phyloP scores from a whole-genome alignment of 2,888 invertebrate species.

The Acrobeloides nanus region DNA sequence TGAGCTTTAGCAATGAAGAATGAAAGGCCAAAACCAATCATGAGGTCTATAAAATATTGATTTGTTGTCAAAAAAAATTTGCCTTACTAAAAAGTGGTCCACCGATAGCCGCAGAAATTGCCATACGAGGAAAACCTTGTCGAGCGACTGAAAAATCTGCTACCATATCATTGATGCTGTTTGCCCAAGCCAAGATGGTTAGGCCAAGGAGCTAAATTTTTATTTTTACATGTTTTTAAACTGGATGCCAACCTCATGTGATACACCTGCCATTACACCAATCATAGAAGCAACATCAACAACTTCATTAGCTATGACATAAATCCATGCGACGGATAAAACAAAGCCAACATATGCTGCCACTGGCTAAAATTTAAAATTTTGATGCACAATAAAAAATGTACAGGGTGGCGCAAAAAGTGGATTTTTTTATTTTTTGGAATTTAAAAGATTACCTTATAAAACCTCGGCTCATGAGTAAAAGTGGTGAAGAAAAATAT shows the following conservation, averaged over 20 bases:
- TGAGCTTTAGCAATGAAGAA: constrained; percentile 36
- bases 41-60: constrained; percentile 39
- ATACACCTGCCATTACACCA: constrained; percentile 59
- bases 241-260: constrained; percentile 5
- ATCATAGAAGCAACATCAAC: constrained; percentile 58
- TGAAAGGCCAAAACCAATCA: constrained; percentile 42
- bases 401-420: too few species aligned
- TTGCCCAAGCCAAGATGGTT: constrained; percentile 66
- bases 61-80: constrained; percentile 1
- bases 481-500: constrained; percentile 29
- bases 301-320: constrained; percentile 62
- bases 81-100: constrained; percentile 65
- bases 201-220: constrained; percentile 62
- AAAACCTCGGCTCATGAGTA: constrained; percentile 30
- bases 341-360: constrained; percentile 60
- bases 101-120: constrained; percentile 66
- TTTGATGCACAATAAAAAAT: constrained; percentile 61
- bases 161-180: constrained; percentile 64
- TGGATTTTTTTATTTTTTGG: too few species aligned
- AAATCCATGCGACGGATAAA: constrained; percentile 62
- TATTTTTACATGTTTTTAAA: too few species aligned
- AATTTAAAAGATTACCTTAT: constrained; percentile 29
- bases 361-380: constrained; percentile 27
- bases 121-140: constrained; percentile 65
- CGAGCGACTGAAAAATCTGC: constrained; percentile 63